phyloP scores from a whole-genome alignment of 2,888 invertebrate genomes.

The Drosophila helvetica region DNA sequence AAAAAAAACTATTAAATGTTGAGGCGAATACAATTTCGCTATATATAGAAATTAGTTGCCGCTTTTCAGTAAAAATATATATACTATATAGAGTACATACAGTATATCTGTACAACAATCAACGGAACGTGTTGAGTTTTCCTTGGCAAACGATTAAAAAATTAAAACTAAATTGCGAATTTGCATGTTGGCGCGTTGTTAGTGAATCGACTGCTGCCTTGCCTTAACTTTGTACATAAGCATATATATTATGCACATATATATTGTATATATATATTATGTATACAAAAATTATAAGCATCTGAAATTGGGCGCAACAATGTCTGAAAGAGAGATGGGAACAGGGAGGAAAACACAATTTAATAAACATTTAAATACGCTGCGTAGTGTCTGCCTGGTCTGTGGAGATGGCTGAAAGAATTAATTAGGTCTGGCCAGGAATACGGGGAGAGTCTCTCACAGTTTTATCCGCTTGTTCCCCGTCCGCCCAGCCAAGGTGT shows the following conservation, averaged over 20 bases:
- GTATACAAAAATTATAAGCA: constrained; percentile 25
- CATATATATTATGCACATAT: constrained; percentile 38
- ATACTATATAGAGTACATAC: constrained; percentile 33
- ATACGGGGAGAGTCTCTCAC: constrained; percentile 37
- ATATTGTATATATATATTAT: constrained; percentile 5
- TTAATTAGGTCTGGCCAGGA: constrained; percentile 34
- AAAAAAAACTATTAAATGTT: constrained; percentile 22
- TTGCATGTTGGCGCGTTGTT: constrained; percentile 61
- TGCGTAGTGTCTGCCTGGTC: constrained; percentile 33
- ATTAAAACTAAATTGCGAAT: constrained; percentile 58
- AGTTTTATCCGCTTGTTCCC: constrained; percentile 7
- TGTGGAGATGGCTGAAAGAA: constrained; percentile 20
- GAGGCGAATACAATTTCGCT: constrained; percentile 9
- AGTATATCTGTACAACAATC: constrained; percentile 35
- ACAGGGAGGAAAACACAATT: constrained; percentile 16
- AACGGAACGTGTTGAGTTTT: constrained; percentile 46
- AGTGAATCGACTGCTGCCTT: constrained; percentile 43
- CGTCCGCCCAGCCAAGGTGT: constrained; percentile 26
- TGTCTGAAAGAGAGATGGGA: constrained; percentile 16
- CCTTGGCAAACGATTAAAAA: constrained; percentile 49
- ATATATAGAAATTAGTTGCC: constrained; percentile 25
- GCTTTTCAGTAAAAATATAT: constrained; percentile 28
- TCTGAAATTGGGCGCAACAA: constrained; percentile 44
- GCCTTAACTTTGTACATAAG: constrained; percentile 27
- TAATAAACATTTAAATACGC: constrained; percentile 47